A percentile compares a stretch with the other conserved stretches of the same genome.
Evolutionary conservation across 2,888 invertebrate species (phyloP).

Genomic region (Euzetes globulus): DNA sequence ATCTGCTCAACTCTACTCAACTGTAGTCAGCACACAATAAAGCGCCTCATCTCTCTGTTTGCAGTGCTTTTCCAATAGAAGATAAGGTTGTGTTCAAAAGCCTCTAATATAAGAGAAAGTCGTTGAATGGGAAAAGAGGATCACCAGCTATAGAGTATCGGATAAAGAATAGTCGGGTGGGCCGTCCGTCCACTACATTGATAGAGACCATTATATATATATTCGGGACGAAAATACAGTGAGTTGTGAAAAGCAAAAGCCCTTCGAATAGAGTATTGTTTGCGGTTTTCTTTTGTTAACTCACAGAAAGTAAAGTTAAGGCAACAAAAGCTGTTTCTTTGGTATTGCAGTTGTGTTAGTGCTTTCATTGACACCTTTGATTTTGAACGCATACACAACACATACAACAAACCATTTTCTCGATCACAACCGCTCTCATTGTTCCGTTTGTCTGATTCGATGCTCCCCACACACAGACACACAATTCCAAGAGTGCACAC

Average conservation of each 20-base stretch:
- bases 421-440: conserved; percentile 17
- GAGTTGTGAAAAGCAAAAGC: conserved; percentile 19
- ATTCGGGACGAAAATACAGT: not conserved
- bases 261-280: conserved; percentile 3
- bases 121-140: conserved; percentile 28
- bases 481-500: not conserved
- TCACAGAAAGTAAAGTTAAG: conserved; percentile 24
- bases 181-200: conserved; percentile 24
- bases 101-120: conserved; percentile 22
- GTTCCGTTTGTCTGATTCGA: conserved; percentile 12
- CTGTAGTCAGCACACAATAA: not conserved
- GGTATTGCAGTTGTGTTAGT: not conserved
- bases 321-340: conserved; percentile 24
- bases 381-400: not conserved
- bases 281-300: conserved; percentile 15
- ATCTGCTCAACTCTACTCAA: conserved; percentile 20
- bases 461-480: conserved; percentile 15
- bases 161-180: not conserved
- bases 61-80: conserved; percentile 19
- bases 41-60: not conserved
- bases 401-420: conserved; percentile 16
- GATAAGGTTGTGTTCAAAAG: not conserved
- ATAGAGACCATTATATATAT: not conserved
- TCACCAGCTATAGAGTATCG: not conserved
- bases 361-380: conserved; percentile 29